Base-by-base conservation (phyloP, 1,140 invertebrate species). In the Chlorops oryzae region DNA sequence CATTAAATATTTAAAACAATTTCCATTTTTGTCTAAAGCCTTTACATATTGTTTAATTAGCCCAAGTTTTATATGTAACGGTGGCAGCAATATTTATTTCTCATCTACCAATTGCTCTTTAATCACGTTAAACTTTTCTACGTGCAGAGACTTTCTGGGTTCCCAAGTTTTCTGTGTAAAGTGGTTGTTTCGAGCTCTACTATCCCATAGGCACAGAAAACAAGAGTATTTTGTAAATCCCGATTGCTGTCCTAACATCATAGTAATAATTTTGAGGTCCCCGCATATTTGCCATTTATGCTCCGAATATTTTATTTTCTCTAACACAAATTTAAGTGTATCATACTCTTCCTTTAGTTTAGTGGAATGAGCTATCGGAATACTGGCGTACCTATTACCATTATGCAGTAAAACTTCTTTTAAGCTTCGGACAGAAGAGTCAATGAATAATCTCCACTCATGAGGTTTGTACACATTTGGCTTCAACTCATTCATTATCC, bases 201-300 rank as follows among this genome's bases (percentile, higher is more conserved):
- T 41, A 41, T 41, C 18, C 39, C 39, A 41, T 6, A 41, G 39
- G 24, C 39, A 41, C 17, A 41, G 13, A 21, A 41, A 41, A 21
- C 39, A 41, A 4, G 39, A 22, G n/a, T 41, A 21, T 21, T 21
- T 41, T 41, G 39, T 41, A n/a, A 9, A 41, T 5, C 39, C 39
- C 5, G 20, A 12, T 41, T 41, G 39, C 21, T 41, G 39, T 41
- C 39, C 39, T 21, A 41, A 41, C 5, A 41, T 10, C 21, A 41
- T 6, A 15, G 27, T 38, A 5, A 38, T 15, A 6, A 38, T 38
- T 38, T 38, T 38, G n/a, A 38, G n/a, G 18, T 38, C 35, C 6
- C 6, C 35, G 15, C 35, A 38, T 15, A 38, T 38, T 9, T 15
- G 6, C 35, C 35, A 38, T 6, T 38, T 15, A n/a, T 38, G 35